Evolutionary conservation across 2,888 invertebrate species (phyloP), one percentile per base, ranked within the genome.

Genomic region (Cephonodes hylas): DNA sequence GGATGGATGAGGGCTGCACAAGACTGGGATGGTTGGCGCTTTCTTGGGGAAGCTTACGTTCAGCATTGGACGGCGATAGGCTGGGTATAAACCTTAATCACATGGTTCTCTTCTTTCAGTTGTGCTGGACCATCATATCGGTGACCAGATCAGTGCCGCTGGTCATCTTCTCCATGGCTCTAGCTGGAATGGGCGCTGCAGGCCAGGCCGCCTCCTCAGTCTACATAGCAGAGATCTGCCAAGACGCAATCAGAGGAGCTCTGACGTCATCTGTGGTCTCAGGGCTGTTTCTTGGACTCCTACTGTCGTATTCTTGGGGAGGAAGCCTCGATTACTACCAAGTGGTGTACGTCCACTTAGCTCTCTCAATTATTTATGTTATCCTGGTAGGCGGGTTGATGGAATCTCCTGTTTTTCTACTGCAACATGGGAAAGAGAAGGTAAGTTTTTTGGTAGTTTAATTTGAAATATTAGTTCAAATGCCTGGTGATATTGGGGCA

Each of bases 371-470:
- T 0, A n/a, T 83, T 4, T 87, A 86, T 66, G 75, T 89, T 0
- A 3, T 82, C 0, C 38, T 84, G 66, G 42, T 89, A 60, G 65
- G 71, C 1, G 22, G 83, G 1, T 58, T 89, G 60, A 83, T 86
- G 59, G 89, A 89, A 22, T 88, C 89, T 0, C 88, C 89, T 0
- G 85, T 87, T 1, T 89, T 78, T 64, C 64, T 89, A 63, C 45
- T 89, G 62, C 79, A 85, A 61, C 74, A 70, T 10, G 86, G 83
- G 0, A 83, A 72, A 38, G 87, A 86, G 20, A 73, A 84, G 80
- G 89, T 89, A 20, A 69, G 2, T 13, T 20, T 22, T 10, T 22
- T 23, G 5, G 13, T 45, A 10, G 1, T 23, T 2, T 2, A 20
- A 44, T 44, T 44, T 20, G 3, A 18, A 22, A 2, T 7, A 20